Base-by-base conservation (phyloP, 2,888 invertebrate species). In the Apodemia zela region DNA sequence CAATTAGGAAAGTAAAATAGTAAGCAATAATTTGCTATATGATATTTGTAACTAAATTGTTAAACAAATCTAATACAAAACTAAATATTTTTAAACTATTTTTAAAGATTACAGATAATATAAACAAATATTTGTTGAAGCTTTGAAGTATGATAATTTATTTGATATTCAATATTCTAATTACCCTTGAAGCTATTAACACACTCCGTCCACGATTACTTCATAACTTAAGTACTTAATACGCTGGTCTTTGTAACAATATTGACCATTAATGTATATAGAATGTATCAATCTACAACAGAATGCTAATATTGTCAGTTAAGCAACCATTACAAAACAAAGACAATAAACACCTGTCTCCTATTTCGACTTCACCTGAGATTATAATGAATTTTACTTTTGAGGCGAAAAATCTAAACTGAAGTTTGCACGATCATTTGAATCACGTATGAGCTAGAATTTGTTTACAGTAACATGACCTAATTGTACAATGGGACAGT, bases 201-300 rank as follows among this genome's bases (percentile, higher is more conserved):
- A 80, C 69, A 71, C 86, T 90, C 90, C 90, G 89, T 90, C 89
- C 89, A 87, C 79, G 76, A 77, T 77, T 79, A 80, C 80, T 80
- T 83, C 83, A 82, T 83, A 76, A 77, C 80, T 76, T 84, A 85
- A 86, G 90, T 90, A 90, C 89, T 90, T 90, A 90, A 90, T 84
- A 78, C 80, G 71, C 79, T 85, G 80, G 79, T 85, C 78, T 82
- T 77, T 42, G 42, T 75, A 74, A 72, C 65, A 70, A 29, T 65
- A 42, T 61, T 57, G 57, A 61, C 69, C 25, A 25, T 25, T 54
- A 25, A 54, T 54, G 54, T 54, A 54, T 54, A 54, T 54, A 54
- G 25, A 25, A 54, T 54, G 54, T 25, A 54, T 54, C 18, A 54
- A 25, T 25, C 6, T 25, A 25, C 21, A 25, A 15, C 21, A 54